phyloP scores from a whole-genome alignment of 2,888 invertebrate species.

The Sarcophaga carnaria region DNA sequence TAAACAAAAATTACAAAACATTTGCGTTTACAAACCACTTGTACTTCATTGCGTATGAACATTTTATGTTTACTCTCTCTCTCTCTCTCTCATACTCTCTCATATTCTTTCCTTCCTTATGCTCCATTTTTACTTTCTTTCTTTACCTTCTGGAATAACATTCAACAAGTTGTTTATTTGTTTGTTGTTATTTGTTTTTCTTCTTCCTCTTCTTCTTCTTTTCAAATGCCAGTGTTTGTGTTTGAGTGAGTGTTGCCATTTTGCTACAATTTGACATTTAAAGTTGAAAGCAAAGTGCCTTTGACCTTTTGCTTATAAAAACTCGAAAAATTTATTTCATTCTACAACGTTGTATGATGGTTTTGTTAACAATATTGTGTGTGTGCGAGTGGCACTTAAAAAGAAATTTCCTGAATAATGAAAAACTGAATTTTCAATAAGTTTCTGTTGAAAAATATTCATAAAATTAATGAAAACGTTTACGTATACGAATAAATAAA shows the following conservation, averaged over 20 bases:
- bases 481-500: too few species aligned
- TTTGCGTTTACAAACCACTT: too few species aligned
- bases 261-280: constrained; percentile 10
- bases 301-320: constrained; percentile 7
- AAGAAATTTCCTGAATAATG: neutral
- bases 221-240: constrained; percentile 20
- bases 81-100: too few species aligned
- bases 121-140: neutral
- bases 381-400: neutral
- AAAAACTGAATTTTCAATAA: neutral
- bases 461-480: too few species aligned
- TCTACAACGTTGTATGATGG: neutral
- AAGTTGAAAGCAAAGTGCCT: neutral
- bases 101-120: too few species aligned
- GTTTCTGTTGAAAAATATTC: neutral
- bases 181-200: too few species aligned
- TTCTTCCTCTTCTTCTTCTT: too few species aligned
- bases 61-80: neutral
- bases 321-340: neutral
- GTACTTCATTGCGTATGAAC: neutral
- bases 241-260: neutral
- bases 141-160: neutral
- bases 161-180: constrained; percentile 21
- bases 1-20: too few species aligned
- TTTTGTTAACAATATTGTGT: too few species aligned